Base-by-base conservation (phyloP, 1,140 invertebrate genomes). In the Drosophila burlai region DNA sequence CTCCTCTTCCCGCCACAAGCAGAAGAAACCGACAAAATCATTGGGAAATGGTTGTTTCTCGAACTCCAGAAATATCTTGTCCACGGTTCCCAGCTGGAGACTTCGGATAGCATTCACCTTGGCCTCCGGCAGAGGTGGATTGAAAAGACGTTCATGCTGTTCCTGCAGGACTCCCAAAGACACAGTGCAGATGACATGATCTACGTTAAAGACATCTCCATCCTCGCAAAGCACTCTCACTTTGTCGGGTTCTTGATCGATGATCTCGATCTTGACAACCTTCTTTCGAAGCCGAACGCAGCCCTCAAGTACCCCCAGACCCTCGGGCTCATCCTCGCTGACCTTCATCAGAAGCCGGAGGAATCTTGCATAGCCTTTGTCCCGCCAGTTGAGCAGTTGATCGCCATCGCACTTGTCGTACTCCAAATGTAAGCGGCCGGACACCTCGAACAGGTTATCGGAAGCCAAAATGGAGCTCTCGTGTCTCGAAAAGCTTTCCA, bases 11-110 rank as follows among this genome's bases (percentile, higher is more conserved):
- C 84, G 80, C 95, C 95, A 96, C 21, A 95, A 63, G 18, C 95
- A 93, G 71, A 83, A 93, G 75, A 94, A 95, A 47, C 92, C 93
- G 43, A 67, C 82, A 46, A 75, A 92, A 46, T 93, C 75, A 42
- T 94, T 83, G 0, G 94, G 93, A 96, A 96, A 96, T 95, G 96
- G 97, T 47, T 92, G 93, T 40, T 94, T 84, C 1, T 94, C 91
- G 81, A 96, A 97, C 84, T 96, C 94, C 2, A 96, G 80, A 76
- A 96, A 97, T 52, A 98, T 95, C 93, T 97, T 97, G 83, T 96
- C 94, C 2, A 97, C 94, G 9, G 95, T 95, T 24, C 96, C 96
- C 66, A 96, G 95, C 11, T 94, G 94, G 2, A 97, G 83, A 24
- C 94, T 94, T 91, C 95, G 93, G 40, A 96, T 96, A 0, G 95